A percentile compares a stretch with the other conserved stretches of the same genome.
phyloP scores from a whole-genome alignment of 2,888 invertebrate genomes.

The Acanthosepion lycidas region DNA sequence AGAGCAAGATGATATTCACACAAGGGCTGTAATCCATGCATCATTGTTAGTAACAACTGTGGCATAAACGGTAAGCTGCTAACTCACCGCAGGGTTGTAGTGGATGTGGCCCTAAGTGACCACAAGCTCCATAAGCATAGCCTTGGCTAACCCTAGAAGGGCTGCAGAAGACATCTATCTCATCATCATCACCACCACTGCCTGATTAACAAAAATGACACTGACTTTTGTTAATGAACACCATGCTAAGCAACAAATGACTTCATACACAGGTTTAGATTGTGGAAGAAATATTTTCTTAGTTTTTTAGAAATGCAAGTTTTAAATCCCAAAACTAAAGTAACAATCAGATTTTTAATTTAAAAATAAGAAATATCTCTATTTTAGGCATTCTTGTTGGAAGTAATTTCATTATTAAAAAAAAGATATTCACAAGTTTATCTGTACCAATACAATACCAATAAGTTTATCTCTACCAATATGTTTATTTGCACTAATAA shows the following conservation, averaged over 20 bases:
- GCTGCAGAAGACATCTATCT: conserved; percentile 24
- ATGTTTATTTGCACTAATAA: too few species aligned
- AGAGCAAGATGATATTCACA: background rate
- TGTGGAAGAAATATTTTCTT: background rate
- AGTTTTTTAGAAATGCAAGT: background rate
- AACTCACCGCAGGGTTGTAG: background rate
- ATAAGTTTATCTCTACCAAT: too few species aligned
- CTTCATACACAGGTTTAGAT: background rate
- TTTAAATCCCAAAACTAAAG: background rate
- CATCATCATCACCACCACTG: background rate
- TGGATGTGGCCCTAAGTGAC: background rate
- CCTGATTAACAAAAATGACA: background rate
- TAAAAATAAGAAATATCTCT: background rate
- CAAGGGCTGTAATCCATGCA: background rate
- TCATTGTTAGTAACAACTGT: conserved; percentile 8
- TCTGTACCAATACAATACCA: too few species aligned
- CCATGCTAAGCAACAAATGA: background rate
- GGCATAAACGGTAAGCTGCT: background rate
- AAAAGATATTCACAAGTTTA: too few species aligned
- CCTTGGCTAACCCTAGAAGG: conserved; percentile 11
- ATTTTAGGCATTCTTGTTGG: too few species aligned
- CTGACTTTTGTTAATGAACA: background rate
- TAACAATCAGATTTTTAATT: background rate
- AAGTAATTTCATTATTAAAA: too few species aligned
- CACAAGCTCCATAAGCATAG: conserved; percentile 23